Evolutionary conservation across 2,888 invertebrate genomes (phyloP), one percentile per base, ranked within the genome.

Genomic region (Listrodromus nycthemerus): DNA sequence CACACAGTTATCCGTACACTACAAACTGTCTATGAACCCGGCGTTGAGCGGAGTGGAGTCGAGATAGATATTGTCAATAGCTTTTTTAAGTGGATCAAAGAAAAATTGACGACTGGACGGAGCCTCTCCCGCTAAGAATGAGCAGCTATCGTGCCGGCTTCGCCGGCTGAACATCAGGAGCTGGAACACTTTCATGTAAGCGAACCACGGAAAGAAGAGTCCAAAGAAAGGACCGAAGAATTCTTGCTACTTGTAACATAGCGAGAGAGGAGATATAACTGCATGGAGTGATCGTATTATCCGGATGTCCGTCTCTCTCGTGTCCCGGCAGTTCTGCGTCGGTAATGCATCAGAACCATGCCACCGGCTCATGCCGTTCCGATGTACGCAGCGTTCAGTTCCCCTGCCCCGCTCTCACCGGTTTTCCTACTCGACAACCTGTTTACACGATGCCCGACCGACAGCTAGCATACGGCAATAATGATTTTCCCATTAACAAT

Each of bases 401-500:
- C 84, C 82, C 70, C 83, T 86, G 88, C 87, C 74, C 48, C 77
- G 61, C 63, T 61, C 82, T 80, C 89, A 87, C 86, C 83, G 86
- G 84, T 86, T 86, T 85, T 78, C 79, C 86, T 83, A 80, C 84
- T 67, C 87, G 84, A 89, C 89, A 92, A 91, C 92, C 91, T 91
- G 92, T 91, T 92, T 90, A 88, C 89, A 86, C 88, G 86, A 73
- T 87, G 87, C 83, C 85, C 86, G 85, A 84, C 78, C 85, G 84
- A 71, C 86, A 80, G 73, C 74, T 82, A 58, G 67, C 76, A 80
- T 63, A 63, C 73, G 52, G 33, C 63, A 55, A 69, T 84, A 87
- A 90, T 90, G 89, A 92, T 91, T 92, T 90, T 86, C 87, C 90
- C 89, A 91, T 91, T 91, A 91, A 91, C 90, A 91, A 91, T 90